phyloP scores from a whole-genome alignment of 2,797 vertebrate species.

The Aulostomus chinensis region DNA sequence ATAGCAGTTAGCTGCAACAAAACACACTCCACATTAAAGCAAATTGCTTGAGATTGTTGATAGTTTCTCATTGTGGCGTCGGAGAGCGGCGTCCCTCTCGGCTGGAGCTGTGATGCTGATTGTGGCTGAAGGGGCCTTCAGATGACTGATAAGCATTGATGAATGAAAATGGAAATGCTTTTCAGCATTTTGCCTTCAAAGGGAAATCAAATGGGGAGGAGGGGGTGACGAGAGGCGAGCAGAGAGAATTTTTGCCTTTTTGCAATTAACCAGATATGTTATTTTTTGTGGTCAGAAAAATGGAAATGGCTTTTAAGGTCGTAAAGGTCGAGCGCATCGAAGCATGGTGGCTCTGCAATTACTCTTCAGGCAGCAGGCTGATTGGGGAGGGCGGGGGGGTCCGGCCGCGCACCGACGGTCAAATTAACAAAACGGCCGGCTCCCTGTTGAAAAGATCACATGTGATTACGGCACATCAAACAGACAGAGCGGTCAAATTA shows the following conservation, averaged over 20 bases:
- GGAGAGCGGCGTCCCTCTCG: slow-evolving; percentile 17
- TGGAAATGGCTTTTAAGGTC: slow-evolving; percentile 84
- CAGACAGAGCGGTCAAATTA: slow-evolving; percentile 70
- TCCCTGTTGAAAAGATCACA: slow-evolving; percentile 83
- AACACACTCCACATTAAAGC: slow-evolving; percentile 64
- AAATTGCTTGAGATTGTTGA: slow-evolving; percentile 61
- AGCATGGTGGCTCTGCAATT: slow-evolving; percentile 83
- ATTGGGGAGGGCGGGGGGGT: slow-evolving; percentile 41
- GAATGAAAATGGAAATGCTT: slow-evolving; percentile 83
- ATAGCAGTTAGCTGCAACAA: slow-evolving; percentile 53
- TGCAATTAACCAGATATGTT: slow-evolving; percentile 83
- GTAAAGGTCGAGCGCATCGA: slow-evolving; percentile 84
- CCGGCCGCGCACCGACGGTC: slow-evolving; percentile 62
- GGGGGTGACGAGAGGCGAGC: slow-evolving; percentile 28
- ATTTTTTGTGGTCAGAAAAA: slow-evolving; percentile 78
- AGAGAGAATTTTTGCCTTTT: slow-evolving; percentile 72
- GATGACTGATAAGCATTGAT: slow-evolving; percentile 78
- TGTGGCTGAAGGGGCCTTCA: slow-evolving; percentile 68
- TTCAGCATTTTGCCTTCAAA: slow-evolving; percentile 78
- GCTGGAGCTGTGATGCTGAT: slow-evolving; percentile 63
- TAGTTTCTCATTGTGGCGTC: slow-evolving; percentile 46
- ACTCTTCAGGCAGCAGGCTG: slow-evolving; percentile 63
- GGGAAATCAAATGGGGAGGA: slow-evolving; percentile 52
- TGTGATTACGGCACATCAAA: slow-evolving; percentile 79
- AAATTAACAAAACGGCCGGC: slow-evolving; percentile 76